These are phyloP conservation scores for Triplophysa rosa DNA, from an alignment of 2,113 vertebrate species.

Conservation along the genomic window DNA sequence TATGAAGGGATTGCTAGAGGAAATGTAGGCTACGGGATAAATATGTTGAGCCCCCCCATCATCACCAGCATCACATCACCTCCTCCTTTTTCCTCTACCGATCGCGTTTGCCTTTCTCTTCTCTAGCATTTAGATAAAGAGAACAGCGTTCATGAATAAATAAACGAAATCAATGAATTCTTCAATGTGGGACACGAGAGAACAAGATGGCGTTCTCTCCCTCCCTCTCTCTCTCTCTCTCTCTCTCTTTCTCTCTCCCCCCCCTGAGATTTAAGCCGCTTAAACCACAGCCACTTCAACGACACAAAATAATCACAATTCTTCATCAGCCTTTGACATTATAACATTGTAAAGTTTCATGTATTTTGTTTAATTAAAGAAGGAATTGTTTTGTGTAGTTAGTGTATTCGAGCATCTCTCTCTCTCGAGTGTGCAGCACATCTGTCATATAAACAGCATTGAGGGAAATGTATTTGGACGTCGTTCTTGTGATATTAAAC, in stretches of 20 bases:
- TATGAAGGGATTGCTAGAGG: conserved; percentile 28
- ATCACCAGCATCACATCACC: background rate
- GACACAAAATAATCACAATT: background rate
- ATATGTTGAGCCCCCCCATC: background rate
- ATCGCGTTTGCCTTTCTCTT: conserved; percentile 22
- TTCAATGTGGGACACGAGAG: conserved; percentile 32
- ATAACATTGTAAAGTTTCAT: background rate
- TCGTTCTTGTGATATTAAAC: too few relatives aligned
- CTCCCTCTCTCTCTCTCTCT: conserved; percentile 29
- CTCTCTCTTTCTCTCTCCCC: conserved; percentile 40
- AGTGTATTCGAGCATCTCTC: background rate
- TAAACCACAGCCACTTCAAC: background rate
- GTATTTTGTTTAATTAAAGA: background rate
- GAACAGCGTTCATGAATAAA: conserved; percentile 35
- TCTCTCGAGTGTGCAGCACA: too few relatives aligned
- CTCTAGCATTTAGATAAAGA: conserved; percentile 13
- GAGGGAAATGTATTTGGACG: too few relatives aligned
- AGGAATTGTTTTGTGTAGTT: background rate
- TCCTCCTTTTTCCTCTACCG: background rate
- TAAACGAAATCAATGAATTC: conserved; percentile 39
- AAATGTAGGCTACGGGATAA: conserved; percentile 29
- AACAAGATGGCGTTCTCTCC: conserved; percentile 58
- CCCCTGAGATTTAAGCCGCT: conserved; percentile 35
- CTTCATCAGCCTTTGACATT: background rate
- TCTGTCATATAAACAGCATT: too few relatives aligned